Percentiles rank a stretch among this genome's conserved stretches.
phyloP scores from a whole-genome alignment of 1,140 invertebrate genomes.

The Caenorhabditis brenneri region DNA sequence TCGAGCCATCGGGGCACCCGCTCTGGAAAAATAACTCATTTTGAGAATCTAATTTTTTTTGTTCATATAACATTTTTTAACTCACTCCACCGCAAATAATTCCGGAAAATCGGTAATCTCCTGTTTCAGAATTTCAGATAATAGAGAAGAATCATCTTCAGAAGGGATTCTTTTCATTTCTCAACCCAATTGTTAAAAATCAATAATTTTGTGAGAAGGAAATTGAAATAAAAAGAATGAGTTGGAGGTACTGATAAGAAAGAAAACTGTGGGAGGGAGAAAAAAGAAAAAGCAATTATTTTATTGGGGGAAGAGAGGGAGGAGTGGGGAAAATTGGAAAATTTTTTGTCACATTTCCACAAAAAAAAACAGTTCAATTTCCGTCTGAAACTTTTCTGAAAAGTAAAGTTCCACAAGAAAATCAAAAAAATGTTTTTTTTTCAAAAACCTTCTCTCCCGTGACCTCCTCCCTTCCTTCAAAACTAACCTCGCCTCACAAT shows the following conservation, averaged over 20 bases:
- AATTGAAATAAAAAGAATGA: neutral
- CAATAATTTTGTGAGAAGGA: neutral
- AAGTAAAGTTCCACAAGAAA: too few relatives aligned
- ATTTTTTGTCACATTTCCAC: too few relatives aligned
- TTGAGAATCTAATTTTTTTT: neutral
- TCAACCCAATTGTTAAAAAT: neutral
- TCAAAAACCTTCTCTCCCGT: neutral
- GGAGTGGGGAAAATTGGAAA: too few relatives aligned
- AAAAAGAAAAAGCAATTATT: neutral
- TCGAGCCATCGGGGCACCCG: slow-evolving; percentile 1
- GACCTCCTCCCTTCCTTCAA: neutral
- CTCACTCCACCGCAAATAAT: neutral
- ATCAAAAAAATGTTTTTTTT: too few relatives aligned
- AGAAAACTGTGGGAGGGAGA: neutral
- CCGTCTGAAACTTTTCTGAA: too few relatives aligned
- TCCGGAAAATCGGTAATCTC: slow-evolving; percentile 31
- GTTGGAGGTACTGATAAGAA: neutral
- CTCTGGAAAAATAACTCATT: neutral
- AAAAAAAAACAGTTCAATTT: too few relatives aligned
- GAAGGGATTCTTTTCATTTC: neutral
- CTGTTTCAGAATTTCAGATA: neutral
- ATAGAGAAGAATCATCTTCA: neutral
- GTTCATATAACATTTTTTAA: neutral
- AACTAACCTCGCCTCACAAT: too few relatives aligned
- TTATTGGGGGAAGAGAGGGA: neutral